Base-by-base conservation (phyloP, 2,888 invertebrate genomes). In the Aphelenchoides bicaudatus region DNA sequence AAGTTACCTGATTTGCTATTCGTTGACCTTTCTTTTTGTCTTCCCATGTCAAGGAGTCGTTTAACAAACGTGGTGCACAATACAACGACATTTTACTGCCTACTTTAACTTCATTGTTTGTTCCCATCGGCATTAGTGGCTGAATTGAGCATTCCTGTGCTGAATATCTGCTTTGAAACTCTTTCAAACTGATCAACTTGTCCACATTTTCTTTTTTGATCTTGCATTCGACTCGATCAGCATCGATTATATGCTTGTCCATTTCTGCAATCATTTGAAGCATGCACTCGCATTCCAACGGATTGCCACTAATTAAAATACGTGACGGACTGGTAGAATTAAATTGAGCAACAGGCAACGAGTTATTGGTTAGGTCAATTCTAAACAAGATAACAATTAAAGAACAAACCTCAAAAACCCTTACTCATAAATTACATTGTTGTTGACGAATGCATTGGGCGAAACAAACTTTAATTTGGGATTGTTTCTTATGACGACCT, bases 31-130 rank as follows among this genome's bases (percentile, higher is more conserved):
- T 54, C 21, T 70, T 70, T 8, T 58, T 57, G 37, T 63, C 34
- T n/a, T 39, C 58, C 67, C 67, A 67, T 6, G 34, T 21, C 29
- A 68, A 39, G n/a, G 21, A 28, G 8, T 65, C 58, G 19, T 30
- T 53, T 21, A 52, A 38, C 4, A 46, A 21, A 21, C 48, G 37
- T 10, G 62, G 38, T 23, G 59, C 56, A 39, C 67, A 67, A 27
- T 71, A 67, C 8, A 70, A 29, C 19, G 67, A 67, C 30, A 67
- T 66, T 23, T 65, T 61, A 19, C 59, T 51, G 21, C 67, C 67
- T 8, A 67, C 54, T 23, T 48, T 56, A 10, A 66, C 62, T 1
- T 39, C 46, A 8, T 67, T 46, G 28, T 61, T 23, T 28, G 38
- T 51, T 28, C 67, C 67, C 31, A 67, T 51, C 25, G 67, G 69